Evolutionary conservation across 2,113 vertebrate genomes (phyloP), one percentile per base, ranked within the genome.

Genomic region (Toxostoma redivivum): DNA sequence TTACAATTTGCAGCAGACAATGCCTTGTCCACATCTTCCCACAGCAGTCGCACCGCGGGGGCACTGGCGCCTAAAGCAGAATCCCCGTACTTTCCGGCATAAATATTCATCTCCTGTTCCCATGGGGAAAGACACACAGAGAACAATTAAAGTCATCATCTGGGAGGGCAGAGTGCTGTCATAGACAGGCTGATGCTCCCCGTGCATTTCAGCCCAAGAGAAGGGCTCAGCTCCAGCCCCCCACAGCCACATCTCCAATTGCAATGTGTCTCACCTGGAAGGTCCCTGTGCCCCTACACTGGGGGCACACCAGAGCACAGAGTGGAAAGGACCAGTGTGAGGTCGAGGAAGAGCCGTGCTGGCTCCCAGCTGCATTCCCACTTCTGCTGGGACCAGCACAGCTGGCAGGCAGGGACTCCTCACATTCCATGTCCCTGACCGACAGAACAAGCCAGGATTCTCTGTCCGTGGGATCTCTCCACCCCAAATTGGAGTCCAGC

Each of bases 401-500:
- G 33, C 33, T 56, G 50, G 4, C 27, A 20, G 21, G 12, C 12
- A 45, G 27, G 8, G 27, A 25, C 28, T 15, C 44, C 44, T 31
- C 21, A 19, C 16, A n/a, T 13, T 7, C 33, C 25, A 74, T 10
- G 17, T 7, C 8, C 15, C 8, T 37, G 19, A 35, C 4, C 17
- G 23, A 27, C 17, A 51, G 22, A 33, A 78, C 6, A 28, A 28
- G 18, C 18, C 37, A 28, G 45, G 13, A 27, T 51, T 78, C 17
- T 37, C 5, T 11, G 2, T 50, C 19, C 66, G 30, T 38, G n/a
- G 20, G 14, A 4, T 30, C 4, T 22, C 19, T 30, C 17, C 31
- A n/a, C 3, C 21, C 2, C 9, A 56, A 44, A 28, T 16, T 5
- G 2, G 3, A 44, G 10, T 15, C 38, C 3, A 19, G 5, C 4